These are phyloP conservation scores for Gymnorhina tibicen DNA, from an alignment of 2,113 vertebrate genomes.

Conservation along the genomic window DNA sequence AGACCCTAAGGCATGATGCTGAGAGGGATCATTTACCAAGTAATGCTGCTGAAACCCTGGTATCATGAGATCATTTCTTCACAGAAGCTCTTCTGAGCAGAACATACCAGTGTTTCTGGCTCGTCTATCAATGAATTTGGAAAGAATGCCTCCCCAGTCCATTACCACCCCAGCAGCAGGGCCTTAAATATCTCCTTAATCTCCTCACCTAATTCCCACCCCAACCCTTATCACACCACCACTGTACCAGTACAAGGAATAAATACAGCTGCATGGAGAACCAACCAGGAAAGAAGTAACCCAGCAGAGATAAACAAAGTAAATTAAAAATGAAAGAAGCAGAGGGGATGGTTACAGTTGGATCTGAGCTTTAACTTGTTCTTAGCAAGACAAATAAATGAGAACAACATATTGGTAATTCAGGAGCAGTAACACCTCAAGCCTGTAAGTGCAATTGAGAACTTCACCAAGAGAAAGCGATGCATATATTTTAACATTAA, in stretches of 20 bases:
- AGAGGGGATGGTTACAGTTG: neutral
- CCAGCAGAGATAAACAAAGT: neutral
- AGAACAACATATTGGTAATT: neutral
- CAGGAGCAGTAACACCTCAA: neutral
- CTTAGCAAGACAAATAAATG: neutral
- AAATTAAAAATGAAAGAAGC: neutral
- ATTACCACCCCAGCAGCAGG: neutral
- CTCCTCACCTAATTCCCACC: neutral
- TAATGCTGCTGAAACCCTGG: neutral
- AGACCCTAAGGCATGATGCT: accelerated
- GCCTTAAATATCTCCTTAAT: neutral
- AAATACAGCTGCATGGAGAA: neutral
- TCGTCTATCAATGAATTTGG: neutral
- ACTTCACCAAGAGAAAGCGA: neutral
- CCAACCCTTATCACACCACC: neutral
- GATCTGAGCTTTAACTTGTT: neutral
- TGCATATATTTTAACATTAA: neutral
- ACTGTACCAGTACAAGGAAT: neutral
- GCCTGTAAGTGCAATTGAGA: neutral
- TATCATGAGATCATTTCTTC: neutral
- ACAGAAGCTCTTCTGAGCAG: neutral
- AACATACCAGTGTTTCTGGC: neutral
- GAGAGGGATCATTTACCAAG: neutral
- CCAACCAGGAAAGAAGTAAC: neutral
- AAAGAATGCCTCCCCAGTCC: neutral